A percentile compares a stretch with the other conserved stretches of the same genome.
Evolutionary conservation across 2,888 invertebrate species (phyloP).

Genomic region (Cephonodes hylas): DNA sequence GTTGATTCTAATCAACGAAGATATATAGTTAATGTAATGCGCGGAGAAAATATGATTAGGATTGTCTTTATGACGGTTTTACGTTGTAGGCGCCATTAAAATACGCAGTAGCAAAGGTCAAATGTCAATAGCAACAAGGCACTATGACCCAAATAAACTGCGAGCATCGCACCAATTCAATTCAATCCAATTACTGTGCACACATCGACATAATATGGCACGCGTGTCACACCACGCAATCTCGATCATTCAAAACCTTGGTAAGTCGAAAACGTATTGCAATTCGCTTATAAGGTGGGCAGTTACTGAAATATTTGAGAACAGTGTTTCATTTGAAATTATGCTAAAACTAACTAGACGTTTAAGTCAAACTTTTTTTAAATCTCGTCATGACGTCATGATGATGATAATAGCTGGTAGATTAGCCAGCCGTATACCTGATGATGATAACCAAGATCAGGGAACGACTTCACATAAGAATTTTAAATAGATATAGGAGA

Average conservation of each 20-base stretch:
- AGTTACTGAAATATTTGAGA: too few relatives aligned
- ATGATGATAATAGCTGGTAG: too few relatives aligned
- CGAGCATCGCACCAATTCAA: conserved; percentile 64
- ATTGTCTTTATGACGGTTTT: conserved; percentile 23
- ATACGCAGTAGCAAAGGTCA: conserved; percentile 35
- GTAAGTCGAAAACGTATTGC: background rate
- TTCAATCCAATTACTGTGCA: conserved; percentile 67
- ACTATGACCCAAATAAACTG: conserved; percentile 69
- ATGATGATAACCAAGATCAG: too few relatives aligned
- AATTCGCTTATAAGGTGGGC: background rate
- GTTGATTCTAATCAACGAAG: too few relatives aligned
- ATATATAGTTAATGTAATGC: too few relatives aligned
- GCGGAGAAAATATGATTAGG: conserved; percentile 8
- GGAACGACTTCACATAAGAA: too few relatives aligned
- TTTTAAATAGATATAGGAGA: too few relatives aligned
- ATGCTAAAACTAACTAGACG: too few relatives aligned
- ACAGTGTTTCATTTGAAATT: too few relatives aligned
- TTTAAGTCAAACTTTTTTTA: too few relatives aligned
- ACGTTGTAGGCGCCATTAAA: conserved; percentile 41
- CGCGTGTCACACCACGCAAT: conserved; percentile 16
- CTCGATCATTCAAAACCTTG: conserved; percentile 10
- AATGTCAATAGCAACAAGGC: conserved; percentile 43
- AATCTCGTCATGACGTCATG: too few relatives aligned
- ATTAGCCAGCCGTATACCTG: too few relatives aligned
- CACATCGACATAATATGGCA: conserved; percentile 35